Conservation (phyloP, 2,797 vertebrate species). For the Sus cebifrons region DNA sequence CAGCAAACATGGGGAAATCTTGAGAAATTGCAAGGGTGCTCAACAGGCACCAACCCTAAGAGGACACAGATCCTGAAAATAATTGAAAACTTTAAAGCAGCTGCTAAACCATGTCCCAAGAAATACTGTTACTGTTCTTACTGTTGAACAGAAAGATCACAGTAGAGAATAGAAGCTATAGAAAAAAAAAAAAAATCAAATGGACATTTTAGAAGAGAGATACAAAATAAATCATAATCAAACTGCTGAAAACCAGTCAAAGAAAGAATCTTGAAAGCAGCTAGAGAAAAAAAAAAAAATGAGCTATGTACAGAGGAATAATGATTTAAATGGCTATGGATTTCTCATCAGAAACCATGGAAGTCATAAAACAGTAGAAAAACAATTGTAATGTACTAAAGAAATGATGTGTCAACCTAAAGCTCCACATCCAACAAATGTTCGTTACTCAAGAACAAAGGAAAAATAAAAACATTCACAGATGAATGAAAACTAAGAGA, state of each 20-base stretch:
- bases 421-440: neutral
- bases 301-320: neutral
- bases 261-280: slow-evolving; percentile 14
- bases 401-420: neutral
- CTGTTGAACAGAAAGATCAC: neutral
- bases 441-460: neutral
- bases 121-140: neutral
- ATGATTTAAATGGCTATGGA: neutral
- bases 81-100: neutral
- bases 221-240: neutral
- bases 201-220: neutral
- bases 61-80: neutral
- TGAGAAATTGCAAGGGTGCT: neutral
- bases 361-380: neutral
- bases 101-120: neutral
- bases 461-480: neutral
- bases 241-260: neutral
- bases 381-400: neutral
- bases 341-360: neutral
- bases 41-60: neutral
- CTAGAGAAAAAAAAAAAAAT: neutral
- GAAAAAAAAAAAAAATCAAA: neutral
- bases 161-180: neutral
- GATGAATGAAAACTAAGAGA: neutral
- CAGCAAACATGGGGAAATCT: neutral